Conservation (phyloP, 2,797 vertebrate genomes). For the Schizopygopsis malacanthus region DNA sequence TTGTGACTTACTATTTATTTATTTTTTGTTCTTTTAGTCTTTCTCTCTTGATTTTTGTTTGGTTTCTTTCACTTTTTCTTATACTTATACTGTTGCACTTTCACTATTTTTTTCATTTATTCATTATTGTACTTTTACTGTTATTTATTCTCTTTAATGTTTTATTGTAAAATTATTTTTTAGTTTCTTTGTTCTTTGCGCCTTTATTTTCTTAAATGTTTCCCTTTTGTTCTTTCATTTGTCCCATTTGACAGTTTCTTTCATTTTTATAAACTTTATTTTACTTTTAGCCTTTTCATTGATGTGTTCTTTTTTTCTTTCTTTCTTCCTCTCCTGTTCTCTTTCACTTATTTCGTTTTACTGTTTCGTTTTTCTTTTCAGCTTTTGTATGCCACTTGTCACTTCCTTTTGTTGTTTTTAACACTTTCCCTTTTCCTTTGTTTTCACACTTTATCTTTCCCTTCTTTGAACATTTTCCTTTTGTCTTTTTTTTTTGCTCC, state of each 20-base stretch:
- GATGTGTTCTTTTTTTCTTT: not conserved
- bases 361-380: not conserved
- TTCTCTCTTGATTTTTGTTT: not conserved
- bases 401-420: not conserved
- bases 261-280: not conserved
- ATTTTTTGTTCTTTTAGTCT: not conserved
- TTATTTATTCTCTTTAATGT: not conserved
- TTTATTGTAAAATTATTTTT: not conserved
- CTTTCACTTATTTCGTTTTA: not conserved
- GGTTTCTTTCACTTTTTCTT: not conserved
- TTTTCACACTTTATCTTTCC: no score
- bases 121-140: not conserved
- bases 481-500: no score
- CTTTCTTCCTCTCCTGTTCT: not conserved
- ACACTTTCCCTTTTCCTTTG: not conserved
- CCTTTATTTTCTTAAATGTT: not conserved
- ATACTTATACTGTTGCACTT: not conserved
- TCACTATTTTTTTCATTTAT: not conserved
- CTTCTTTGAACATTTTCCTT: no score
- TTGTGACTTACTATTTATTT: not conserved
- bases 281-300: not conserved
- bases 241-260: not conserved
- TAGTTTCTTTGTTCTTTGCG: not conserved
- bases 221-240: not conserved
- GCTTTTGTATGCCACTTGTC: not conserved